Evolutionary conservation across 1,140 invertebrate species (phyloP).

Genomic region (Drosophila simulans): DNA sequence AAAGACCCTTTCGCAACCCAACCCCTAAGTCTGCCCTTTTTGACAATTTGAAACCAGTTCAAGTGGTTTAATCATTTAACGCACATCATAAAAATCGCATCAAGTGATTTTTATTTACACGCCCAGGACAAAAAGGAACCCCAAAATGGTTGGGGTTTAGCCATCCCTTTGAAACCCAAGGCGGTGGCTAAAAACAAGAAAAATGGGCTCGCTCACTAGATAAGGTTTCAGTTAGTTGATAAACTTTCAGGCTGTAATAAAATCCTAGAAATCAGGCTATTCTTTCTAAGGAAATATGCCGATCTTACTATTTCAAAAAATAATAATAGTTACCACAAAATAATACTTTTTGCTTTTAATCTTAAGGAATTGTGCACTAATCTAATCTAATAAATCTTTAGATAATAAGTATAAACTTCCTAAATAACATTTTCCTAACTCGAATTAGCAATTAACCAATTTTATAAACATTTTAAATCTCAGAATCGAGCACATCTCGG

Average conservation of each 20-base stretch:
- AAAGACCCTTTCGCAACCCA: conserved; percentile 29
- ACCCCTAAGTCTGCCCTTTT: conserved; percentile 24
- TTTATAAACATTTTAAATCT: not conserved
- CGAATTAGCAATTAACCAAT: too few species aligned
- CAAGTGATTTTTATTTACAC: conserved; percentile 82
- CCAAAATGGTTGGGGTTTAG: conserved; percentile 5
- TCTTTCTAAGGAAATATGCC: too few species aligned
- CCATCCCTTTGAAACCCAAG: conserved; percentile 68
- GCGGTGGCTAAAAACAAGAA: conserved; percentile 7
- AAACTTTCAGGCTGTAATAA: not conserved
- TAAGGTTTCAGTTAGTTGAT: conserved; percentile 41
- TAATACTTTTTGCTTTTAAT: too few species aligned
- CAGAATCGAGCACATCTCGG: not conserved
- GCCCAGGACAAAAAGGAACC: conserved; percentile 46
- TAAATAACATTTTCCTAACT: too few species aligned
- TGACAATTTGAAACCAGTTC: conserved; percentile 81
- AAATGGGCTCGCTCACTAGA: conserved; percentile 29
- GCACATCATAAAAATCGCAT: conserved; percentile 82
- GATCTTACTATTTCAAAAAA: too few species aligned
- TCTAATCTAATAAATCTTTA: too few species aligned
- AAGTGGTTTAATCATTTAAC: conserved; percentile 83
- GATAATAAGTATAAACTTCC: too few species aligned
- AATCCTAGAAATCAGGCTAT: too few species aligned
- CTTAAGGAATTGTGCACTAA: too few species aligned
- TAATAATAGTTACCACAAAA: too few species aligned